Evolutionary conservation across 53 echinoderm and acorn worm genomes (phyloP).

Genomic region (Arbacia lixula): DNA sequence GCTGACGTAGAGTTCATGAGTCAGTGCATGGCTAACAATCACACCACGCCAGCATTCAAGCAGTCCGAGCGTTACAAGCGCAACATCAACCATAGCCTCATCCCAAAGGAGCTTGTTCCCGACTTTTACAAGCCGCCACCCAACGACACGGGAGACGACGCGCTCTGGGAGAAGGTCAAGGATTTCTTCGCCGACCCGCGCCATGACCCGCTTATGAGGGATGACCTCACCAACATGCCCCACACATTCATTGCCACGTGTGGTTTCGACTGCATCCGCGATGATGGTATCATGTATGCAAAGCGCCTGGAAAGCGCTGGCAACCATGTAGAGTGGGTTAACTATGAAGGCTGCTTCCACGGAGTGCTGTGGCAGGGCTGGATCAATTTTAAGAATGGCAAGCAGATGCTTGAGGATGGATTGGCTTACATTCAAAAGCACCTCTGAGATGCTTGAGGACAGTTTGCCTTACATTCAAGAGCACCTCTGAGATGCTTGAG

Average conservation of each 20-base stretch:
- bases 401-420: conserved; percentile 31
- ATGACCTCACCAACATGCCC: conserved; percentile 51
- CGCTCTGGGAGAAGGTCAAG: conserved; percentile 35
- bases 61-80: neutral
- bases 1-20: conserved; percentile 45
- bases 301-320: conserved; percentile 50
- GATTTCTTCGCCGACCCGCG: conserved; percentile 29
- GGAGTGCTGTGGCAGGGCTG: conserved; percentile 54
- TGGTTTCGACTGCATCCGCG: conserved; percentile 61
- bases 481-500: too few relatives aligned
- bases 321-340: conserved; percentile 51
- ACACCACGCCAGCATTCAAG: conserved; percentile 55
- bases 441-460: conserved; percentile 11
- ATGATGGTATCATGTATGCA: conserved; percentile 64
- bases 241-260: conserved; percentile 50
- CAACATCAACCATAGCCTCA: conserved; percentile 42
- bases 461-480: too few relatives aligned
- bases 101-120: conserved; percentile 37
- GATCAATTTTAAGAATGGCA: conserved; percentile 39
- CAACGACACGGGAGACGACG: conserved; percentile 32
- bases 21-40: conserved; percentile 27
- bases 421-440: neutral
- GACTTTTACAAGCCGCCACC: conserved; percentile 49
- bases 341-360: conserved; percentile 59
- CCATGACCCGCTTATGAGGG: conserved; percentile 32